A percentile compares a stretch with the other conserved stretches of the same genome.
These are phyloP conservation scores for Phlogophora meticulosa DNA, from an alignment of 2,888 invertebrate species.

Conservation along the genomic window DNA sequence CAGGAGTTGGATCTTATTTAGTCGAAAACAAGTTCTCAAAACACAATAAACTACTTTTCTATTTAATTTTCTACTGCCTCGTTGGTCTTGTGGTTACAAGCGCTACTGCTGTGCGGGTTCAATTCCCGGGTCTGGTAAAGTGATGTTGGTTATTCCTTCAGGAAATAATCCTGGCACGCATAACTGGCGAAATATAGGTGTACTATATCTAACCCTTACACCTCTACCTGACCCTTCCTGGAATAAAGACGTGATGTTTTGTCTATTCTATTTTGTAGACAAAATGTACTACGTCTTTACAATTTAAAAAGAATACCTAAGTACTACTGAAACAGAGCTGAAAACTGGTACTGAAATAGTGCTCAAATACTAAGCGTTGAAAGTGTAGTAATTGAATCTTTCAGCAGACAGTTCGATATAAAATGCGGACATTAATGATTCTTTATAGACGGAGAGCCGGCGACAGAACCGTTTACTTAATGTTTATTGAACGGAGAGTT, in stretches of 20 bases:
- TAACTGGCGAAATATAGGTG: no score
- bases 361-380: conserved; percentile 19
- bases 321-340: conserved; percentile 2
- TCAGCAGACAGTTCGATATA: conserved; percentile 42
- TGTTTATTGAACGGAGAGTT: conserved; percentile 47
- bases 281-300: not conserved
- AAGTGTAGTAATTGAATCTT: conserved; percentile 54
- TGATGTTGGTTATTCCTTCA: no score
- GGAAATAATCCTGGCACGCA: no score
- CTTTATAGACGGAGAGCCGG: conserved; percentile 30
- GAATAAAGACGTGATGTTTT: no score
- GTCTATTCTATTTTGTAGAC: not conserved
- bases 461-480: conserved; percentile 40
- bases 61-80: not conserved
- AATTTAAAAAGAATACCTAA: conserved; percentile 7
- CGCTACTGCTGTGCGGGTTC: no score
- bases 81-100: no score
- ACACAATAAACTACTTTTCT: not conserved
- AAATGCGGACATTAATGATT: conserved; percentile 50
- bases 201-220: no score
- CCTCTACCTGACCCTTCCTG: no score
- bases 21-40: not conserved
- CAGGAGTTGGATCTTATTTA: not conserved
- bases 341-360: conserved; percentile 9
- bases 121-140: no score